Base-by-base conservation (phyloP, 1,140 invertebrate species). In the Argopecten irradians region DNA sequence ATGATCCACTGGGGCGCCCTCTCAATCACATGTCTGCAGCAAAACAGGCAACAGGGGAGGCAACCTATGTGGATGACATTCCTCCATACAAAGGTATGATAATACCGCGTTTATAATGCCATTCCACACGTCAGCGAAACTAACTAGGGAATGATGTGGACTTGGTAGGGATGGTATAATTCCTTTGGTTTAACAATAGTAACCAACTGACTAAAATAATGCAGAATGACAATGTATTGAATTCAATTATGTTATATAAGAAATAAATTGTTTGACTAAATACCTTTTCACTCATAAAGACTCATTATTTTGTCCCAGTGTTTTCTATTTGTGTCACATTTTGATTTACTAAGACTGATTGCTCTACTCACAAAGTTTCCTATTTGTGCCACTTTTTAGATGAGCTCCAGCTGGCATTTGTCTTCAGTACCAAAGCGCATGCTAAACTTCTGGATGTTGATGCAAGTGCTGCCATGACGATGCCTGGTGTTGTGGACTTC, bases 31-130 rank as follows among this genome's bases (percentile, higher is more conserved):
- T 96, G 0, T 98, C 98, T 28, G 98, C 98, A 0, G 96, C 97
- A 11, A 98, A 99, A 94, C 98, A 99, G 96, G 97, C 97, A 0
- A 97, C 98, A 8, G 98, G 98, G 16, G 98, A 99, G 96, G 98
- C 98, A 8, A 95, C 98, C 46, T 99, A 99, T 94, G 97, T 97
- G 91, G 98, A 99, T 95, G 99, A 99, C 94, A 97, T 98, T 89
- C 98, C 98, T n/a, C 86, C 82, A 83, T 83, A 86, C 33, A 82
- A 93, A 89, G 91, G 94, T 93, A 88, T 86, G 90, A n/a, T n/a
- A n/a, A n/a, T n/a, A n/a, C n/a, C n/a, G n/a, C n/a, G n/a, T n/a
- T n/a, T n/a, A n/a, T n/a, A n/a, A n/a, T n/a, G n/a, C n/a, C n/a
- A n/a, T n/a, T n/a, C n/a, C n/a, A n/a, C n/a, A n/a, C n/a, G n/a